Evolutionary conservation across 2,797 vertebrate genomes (phyloP).

Genomic region (Cynopterus sphinx): DNA sequence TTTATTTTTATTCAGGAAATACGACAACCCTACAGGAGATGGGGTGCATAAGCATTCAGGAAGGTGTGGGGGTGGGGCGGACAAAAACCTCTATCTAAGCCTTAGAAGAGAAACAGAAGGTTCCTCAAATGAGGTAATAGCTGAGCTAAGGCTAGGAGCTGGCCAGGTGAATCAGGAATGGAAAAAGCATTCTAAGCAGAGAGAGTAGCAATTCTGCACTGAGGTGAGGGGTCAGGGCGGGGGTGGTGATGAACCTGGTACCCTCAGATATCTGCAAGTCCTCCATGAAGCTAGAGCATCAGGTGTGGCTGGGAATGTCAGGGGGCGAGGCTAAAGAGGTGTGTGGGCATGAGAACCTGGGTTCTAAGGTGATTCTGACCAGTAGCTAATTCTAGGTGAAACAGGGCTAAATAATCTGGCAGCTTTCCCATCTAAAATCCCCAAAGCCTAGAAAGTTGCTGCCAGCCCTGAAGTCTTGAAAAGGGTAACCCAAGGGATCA

Average conservation of each 20-base stretch:
- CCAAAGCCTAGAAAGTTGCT: neutral
- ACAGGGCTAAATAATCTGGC: neutral
- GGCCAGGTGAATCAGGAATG: neutral
- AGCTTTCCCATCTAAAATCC: neutral
- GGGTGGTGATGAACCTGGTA: rapidly evolving
- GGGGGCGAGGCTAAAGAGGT: neutral
- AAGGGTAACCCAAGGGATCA: neutral
- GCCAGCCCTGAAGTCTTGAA: neutral
- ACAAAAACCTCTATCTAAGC: neutral
- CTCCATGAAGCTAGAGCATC: neutral
- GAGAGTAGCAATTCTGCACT: neutral
- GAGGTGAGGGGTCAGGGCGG: neutral
- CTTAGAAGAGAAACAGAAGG: neutral
- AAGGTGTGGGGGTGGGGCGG: rapidly evolving
- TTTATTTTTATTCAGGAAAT: constrained; percentile 24
- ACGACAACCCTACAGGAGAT: neutral
- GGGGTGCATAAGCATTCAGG: neutral
- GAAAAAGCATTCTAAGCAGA: neutral
- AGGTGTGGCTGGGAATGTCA: neutral
- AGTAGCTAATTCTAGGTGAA: neutral
- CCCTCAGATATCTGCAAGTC: neutral
- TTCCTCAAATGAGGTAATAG: neutral
- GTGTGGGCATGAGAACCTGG: neutral
- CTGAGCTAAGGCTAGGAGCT: neutral
- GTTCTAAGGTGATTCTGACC: neutral